Evolutionary conservation across 2,113 vertebrate genomes (phyloP), one percentile per base, ranked within the genome.

Genomic region (Sula dactylatra): DNA sequence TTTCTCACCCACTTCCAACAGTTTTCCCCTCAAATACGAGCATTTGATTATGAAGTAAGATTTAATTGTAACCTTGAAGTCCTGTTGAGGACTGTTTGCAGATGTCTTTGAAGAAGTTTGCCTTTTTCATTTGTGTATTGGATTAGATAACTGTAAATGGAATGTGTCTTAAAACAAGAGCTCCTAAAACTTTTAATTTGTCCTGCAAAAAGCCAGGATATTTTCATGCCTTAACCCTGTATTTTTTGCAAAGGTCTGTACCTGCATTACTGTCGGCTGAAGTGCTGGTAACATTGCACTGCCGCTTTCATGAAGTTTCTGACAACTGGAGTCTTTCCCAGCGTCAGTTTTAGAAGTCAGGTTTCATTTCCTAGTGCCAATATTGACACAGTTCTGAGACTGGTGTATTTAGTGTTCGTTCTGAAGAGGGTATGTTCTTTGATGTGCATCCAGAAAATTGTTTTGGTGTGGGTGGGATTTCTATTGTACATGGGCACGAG

Each of bases 401-500:
- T 3, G 11, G 72, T 93, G 38, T 86, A 44, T 81, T 89, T 72
- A 86, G 74, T 6, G 1, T 72, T 94, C 1, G 0, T 45, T 90
- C 88, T 94, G 67, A 88, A 91, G 54, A 62, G 86, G 25, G 8
- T 55, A 22, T 36, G 58, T 87, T 80, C 93, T 94, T 79, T 94
- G 87, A 96, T 87, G 58, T 77, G 42, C 58, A 66, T 93, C 93
- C 94, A 90, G 87, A 90, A 96, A 95, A 91, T 90, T 76, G 50
- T 93, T 91, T 74, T 88, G 95, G 76, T 96, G 74, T 74, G 94
- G 87, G 84, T 96, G 84, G 91, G 78, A 80, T 96, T 86, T 90
- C 71, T 87, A 18, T 96, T 91, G 78, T 93, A n/a, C 26, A 4
- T 42, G 62, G 81, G 74, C 67, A 81, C 1, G 0, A 32, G 87